Evolutionary conservation across 2,888 invertebrate species (phyloP).

Genomic region (Agriotes lineatus): DNA sequence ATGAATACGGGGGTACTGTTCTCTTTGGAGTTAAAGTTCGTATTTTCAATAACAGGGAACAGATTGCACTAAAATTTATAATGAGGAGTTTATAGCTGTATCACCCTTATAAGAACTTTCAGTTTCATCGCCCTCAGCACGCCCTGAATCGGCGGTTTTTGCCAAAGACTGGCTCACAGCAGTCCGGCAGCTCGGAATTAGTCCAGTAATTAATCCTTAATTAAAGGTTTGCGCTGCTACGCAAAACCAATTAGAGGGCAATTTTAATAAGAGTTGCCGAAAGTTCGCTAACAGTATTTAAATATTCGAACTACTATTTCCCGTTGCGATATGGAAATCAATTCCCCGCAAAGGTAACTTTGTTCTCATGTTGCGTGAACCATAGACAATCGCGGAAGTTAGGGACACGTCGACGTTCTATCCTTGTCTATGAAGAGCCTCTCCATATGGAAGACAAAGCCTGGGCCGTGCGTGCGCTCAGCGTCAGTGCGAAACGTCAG

Average conservation of each 20-base stretch:
- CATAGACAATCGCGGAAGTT: background rate
- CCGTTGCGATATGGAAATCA: constrained; percentile 13
- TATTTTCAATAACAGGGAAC: too few species aligned
- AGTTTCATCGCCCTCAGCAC: too few species aligned
- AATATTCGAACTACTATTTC: constrained; percentile 9
- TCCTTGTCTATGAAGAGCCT: background rate
- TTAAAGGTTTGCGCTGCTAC: background rate
- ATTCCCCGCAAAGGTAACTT: constrained; percentile 6
- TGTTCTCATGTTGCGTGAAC: constrained; percentile 9
- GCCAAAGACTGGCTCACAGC: background rate
- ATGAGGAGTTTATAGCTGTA: too few species aligned
- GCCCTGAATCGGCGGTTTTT: too few species aligned
- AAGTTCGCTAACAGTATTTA: constrained; percentile 4
- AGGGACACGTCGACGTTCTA: background rate
- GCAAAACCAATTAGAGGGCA: constrained; percentile 12
- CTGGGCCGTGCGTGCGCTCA: background rate
- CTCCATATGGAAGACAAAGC: background rate
- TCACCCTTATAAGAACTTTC: too few species aligned
- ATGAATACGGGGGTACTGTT: too few species aligned
- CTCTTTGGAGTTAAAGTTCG: too few species aligned
- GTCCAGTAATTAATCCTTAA: background rate
- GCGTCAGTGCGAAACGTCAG: background rate
- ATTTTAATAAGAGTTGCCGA: constrained; percentile 1
- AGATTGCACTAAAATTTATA: too few species aligned
- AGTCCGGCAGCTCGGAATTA: too few species aligned